Percentiles rank a stretch among this genome's conserved stretches.
These are phyloP conservation scores for Rhyacichthys aspro DNA, from an alignment of 2,797 vertebrate species.

Conservation along the genomic window DNA sequence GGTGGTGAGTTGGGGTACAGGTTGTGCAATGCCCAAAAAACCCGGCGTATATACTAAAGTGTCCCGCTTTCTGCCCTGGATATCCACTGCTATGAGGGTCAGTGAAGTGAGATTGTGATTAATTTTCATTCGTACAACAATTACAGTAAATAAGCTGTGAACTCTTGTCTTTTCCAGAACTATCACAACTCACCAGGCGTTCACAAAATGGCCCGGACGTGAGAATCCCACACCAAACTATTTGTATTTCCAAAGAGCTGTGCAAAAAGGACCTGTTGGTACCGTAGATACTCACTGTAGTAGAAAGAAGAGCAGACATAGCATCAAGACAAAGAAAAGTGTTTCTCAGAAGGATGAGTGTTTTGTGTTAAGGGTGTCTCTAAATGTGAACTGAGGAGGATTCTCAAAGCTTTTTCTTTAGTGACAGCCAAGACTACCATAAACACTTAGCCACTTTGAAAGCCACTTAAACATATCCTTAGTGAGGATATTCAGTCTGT, in stretches of 20 bases:
- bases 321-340: not conserved
- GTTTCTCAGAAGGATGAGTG: not conserved
- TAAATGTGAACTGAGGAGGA: not conserved
- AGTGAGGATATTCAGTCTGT: not conserved
- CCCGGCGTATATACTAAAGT: slow-evolving; percentile 92
- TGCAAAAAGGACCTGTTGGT: slow-evolving; percentile 12
- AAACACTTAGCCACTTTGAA: slow-evolving; percentile 7
- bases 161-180: slow-evolving; percentile 64
- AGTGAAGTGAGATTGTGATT: slow-evolving; percentile 26
- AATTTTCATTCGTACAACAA: not conserved
- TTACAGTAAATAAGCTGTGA: not conserved
- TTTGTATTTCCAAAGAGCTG: slow-evolving; percentile 35
- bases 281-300: not conserved
- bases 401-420: not conserved
- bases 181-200: slow-evolving; percentile 79
- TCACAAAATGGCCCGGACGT: slow-evolving; percentile 83
- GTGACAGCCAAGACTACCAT: not conserved
- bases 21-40: slow-evolving; percentile 90
- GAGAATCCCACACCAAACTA: slow-evolving; percentile 37
- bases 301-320: slow-evolving; percentile 1
- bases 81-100: slow-evolving; percentile 90
- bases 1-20: slow-evolving; percentile 93
- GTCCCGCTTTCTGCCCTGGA: slow-evolving; percentile 89
- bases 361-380: slow-evolving; percentile 3
- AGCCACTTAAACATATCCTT: slow-evolving; percentile 6